Evolutionary conservation across 1,140 invertebrate genomes (phyloP), one percentile per base, ranked within the genome.

Genomic region (Drosophila malerkotliana): DNA sequence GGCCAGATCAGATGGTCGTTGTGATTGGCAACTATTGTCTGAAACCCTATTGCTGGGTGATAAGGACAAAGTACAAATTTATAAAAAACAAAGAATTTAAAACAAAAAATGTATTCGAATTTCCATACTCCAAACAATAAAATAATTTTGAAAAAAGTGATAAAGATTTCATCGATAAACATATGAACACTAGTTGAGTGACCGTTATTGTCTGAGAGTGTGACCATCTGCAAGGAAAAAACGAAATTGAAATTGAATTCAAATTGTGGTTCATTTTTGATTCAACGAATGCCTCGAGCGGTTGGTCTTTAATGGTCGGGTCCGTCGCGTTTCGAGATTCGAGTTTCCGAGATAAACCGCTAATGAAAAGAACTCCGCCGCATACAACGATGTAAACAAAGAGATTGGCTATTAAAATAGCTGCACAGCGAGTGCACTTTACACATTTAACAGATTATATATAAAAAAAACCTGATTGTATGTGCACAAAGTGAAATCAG

Each of bases 401-500:
- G 24, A 64, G 37, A 56, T 47, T 52, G 15, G 7, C 44, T 34
- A 41, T 54, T 14, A 34, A 37, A 54, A 15, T 34, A 52, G 41
- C 30, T 14, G 6, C 26, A 54, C 2, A 37, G 34, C n/a, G 15
- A 63, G 41, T 61, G 61, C 60, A 64, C 21, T 49, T 56, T 39
- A 39, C 32, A 55, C 28, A 48, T 9, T 41, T 45, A 15, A 34
- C 48, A 59, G 59, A 28, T 39, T 18, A 63, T 44, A 53, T 32
- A 49, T 30, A 24, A 55, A 55, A 55, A 67, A 44, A 56, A 32
- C 63, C 49, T 21, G 30, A 14, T 69, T 48, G 32, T 41, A 56
- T 48, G 66, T 69, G 64, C 51, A 39, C 66, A 55, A 73, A 73
- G 72, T 74, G 72, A 74, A 74, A 74, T 74, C 72, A 74, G 58